These are phyloP conservation scores for Zeus faber DNA, from an alignment of 2,113 vertebrate genomes.

Conservation along the genomic window DNA sequence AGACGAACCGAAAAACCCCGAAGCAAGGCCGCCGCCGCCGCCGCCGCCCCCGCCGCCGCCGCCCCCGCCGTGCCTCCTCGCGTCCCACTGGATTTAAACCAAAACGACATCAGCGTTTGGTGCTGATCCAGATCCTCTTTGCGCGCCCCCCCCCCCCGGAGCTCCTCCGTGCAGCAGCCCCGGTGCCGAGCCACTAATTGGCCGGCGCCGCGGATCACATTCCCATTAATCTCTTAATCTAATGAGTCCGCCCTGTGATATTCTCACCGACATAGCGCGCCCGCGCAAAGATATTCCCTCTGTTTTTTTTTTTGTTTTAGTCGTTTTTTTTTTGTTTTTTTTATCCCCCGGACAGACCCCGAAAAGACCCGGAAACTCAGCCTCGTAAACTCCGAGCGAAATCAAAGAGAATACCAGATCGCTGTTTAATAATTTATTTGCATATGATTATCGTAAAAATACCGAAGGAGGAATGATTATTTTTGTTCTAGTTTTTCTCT, in stretches of 20 bases:
- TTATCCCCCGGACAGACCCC: constrained; percentile 44
- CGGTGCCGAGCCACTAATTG: constrained; percentile 47
- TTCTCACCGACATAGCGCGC: constrained; percentile 53
- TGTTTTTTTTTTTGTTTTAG: no score
- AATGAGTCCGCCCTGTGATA: constrained; percentile 63
- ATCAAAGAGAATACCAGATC: constrained; percentile 71
- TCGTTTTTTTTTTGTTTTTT: constrained; percentile 45
- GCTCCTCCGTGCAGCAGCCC: constrained; percentile 45
- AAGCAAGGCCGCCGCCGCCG: no score
- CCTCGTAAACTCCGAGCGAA: constrained; percentile 52
- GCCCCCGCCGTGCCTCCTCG: constrained; percentile 8
- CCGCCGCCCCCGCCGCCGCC: no score
- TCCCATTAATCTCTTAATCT: constrained; percentile 65
- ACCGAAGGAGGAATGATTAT: constrained; percentile 72
- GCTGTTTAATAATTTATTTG: constrained; percentile 76
- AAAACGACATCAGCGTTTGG: constrained; percentile 48
- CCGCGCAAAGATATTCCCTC: no score
- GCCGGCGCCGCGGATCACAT: constrained; percentile 34
- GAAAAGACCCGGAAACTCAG: constrained; percentile 50
- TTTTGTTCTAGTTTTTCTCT: constrained; percentile 60
- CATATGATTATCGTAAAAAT: constrained; percentile 78
- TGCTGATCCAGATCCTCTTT: constrained; percentile 55
- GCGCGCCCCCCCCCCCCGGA: constrained; percentile 57
- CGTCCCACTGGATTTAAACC: constrained; percentile 45
- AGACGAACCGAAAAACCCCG: no score